phyloP scores from a whole-genome alignment of 2,888 invertebrate genomes.

The Cheilosia pagana region DNA sequence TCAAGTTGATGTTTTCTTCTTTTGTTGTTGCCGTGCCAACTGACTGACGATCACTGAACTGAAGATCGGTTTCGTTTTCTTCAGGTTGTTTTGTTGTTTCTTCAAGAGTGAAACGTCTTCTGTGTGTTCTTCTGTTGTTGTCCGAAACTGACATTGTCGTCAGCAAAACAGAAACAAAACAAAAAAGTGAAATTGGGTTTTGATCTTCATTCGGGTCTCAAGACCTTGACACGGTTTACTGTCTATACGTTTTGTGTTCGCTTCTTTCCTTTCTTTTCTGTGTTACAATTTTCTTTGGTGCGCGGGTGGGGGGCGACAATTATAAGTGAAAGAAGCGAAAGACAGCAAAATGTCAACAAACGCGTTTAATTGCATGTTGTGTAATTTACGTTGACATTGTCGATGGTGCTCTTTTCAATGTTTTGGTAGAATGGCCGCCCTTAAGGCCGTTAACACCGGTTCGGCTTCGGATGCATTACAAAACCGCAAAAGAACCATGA shows the following conservation, averaged over 20 bases:
- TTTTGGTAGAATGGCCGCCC: slow-evolving; percentile 31
- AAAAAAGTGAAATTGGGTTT: background rate
- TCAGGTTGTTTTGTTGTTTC: slow-evolving; percentile 1
- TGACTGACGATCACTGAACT: slow-evolving; percentile 49
- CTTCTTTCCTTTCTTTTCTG: slow-evolving; percentile 17
- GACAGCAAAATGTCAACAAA: slow-evolving; percentile 51
- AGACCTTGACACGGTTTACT: slow-evolving; percentile 70
- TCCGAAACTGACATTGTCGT: slow-evolving; percentile 26
- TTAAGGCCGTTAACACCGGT: slow-evolving; percentile 62
- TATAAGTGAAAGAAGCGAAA: slow-evolving; percentile 50
- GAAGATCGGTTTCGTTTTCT: slow-evolving; percentile 35
- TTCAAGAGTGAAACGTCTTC: slow-evolving; percentile 6
- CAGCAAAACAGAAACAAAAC: slow-evolving; percentile 7
- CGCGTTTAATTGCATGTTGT: slow-evolving; percentile 36
- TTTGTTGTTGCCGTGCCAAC: background rate
- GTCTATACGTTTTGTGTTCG: slow-evolving; percentile 15
- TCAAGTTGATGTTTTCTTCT: background rate
- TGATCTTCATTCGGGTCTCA: slow-evolving; percentile 43
- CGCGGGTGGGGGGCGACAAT: slow-evolving; percentile 19
- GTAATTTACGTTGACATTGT: slow-evolving; percentile 47
- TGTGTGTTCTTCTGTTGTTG: background rate
- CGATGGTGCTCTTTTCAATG: slow-evolving; percentile 31
- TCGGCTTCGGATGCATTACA: slow-evolving; percentile 54
- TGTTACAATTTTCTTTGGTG: slow-evolving; percentile 25
- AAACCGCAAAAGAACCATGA: slow-evolving; percentile 24